phyloP scores from a whole-genome alignment of 2,888 invertebrate genomes.

The Caenorhabditis doughertyi region DNA sequence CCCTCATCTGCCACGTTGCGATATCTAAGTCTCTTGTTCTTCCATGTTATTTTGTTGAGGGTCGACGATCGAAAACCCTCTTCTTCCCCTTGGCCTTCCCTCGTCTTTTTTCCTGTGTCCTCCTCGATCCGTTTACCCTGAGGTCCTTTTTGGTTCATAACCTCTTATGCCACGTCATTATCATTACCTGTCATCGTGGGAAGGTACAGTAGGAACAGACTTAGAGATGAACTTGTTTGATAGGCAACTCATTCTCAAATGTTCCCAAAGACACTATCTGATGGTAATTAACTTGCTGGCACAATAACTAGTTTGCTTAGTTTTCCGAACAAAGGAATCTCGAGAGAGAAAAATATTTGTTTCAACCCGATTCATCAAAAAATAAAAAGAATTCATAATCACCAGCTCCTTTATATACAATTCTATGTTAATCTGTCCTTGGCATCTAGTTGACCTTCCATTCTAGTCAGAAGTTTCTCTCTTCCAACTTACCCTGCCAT shows the following conservation, averaged over 20 bases:
- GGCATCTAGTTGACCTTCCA: neutral
- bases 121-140: slow-evolving; percentile 31
- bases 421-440: neutral
- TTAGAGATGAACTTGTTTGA: neutral
- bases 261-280: neutral
- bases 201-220: neutral
- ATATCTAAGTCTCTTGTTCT: slow-evolving; percentile 27
- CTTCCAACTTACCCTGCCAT: neutral
- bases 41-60: slow-evolving; percentile 22
- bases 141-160: slow-evolving; percentile 26
- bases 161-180: slow-evolving; percentile 35
- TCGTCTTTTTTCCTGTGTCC: slow-evolving; percentile 21
- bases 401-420: neutral
- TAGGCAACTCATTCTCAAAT: neutral
- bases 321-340: too few relatives aligned
- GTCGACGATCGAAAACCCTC: slow-evolving; percentile 53
- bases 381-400: too few relatives aligned
- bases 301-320: too few relatives aligned
- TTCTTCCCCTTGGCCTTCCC: slow-evolving; percentile 33
- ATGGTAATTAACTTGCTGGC: too few relatives aligned
- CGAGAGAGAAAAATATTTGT: too few relatives aligned
- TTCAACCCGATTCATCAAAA: too few relatives aligned
- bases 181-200: neutral
- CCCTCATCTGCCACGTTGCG: slow-evolving; percentile 52
- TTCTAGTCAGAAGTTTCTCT: neutral